Base-by-base conservation (phyloP, 1,140 invertebrate genomes). In the Heliconius congener region DNA sequence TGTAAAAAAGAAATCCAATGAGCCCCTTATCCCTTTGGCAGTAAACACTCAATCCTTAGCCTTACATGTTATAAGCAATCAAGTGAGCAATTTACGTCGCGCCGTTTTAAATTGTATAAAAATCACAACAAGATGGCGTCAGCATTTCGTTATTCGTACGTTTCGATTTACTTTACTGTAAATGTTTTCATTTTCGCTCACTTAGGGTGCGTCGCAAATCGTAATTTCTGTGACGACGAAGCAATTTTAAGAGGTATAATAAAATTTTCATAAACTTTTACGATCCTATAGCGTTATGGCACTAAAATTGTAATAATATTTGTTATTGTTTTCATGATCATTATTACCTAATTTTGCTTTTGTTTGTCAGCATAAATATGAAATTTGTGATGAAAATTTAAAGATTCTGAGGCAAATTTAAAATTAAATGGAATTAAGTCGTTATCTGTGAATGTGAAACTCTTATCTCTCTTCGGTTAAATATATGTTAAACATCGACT, bases 71-170 rank as follows among this genome's bases (percentile, higher is more conserved):
- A 72, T 72, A 72, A 71, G 71, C 71, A 71, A 71, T 81, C 79
- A 78, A 81, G 73, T 74, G 71, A 81, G 74, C 79, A 57, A 83
- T 86, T 83, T 85, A 81, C 71, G 77, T 73, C 60, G 78, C 78
- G 78, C 78, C 83, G 79, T 85, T 83, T 85, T 83, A 79, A 77
- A 78, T 82, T 82, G 72, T 79, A 39, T 79, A 78, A 79, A 79
- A 73, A 78, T 60, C 52, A 37, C 71, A 79, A 80, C 71, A 79
- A 80, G 34, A 81, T 79, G 70, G 57, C 60, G 74, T 23, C 60
- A 70, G 19, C 55, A 23, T 75, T 55, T 34, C 50, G 55, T 34
- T 39, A 52, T 50, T 30, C 27, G 42, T 27, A 74, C 73, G 30
- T 57, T 60, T 75, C 57, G 57, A 30, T 76, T 72, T 11, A 27